These are phyloP conservation scores for Mesitornis unicolor DNA, from an alignment of 2,113 vertebrate species.

Conservation along the genomic window DNA sequence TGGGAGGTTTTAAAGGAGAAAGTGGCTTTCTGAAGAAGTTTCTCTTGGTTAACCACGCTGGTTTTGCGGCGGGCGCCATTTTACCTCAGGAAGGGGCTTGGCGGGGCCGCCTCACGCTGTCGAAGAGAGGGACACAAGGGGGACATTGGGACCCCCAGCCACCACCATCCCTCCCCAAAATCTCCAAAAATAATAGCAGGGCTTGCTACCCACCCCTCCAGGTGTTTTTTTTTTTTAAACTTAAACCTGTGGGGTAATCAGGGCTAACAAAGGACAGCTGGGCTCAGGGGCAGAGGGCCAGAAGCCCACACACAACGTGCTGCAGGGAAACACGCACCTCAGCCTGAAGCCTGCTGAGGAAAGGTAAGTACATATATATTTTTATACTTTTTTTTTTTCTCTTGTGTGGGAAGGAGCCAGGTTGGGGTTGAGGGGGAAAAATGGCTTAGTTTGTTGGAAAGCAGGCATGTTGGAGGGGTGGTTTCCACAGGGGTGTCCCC, in stretches of 20 bases:
- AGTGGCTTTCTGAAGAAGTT: fast-evolving
- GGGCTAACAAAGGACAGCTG: fast-evolving
- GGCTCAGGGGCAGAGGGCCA: fast-evolving
- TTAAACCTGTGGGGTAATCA: not conserved
- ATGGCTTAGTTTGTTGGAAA: fast-evolving
- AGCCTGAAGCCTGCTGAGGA: not conserved
- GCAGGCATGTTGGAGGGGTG: fast-evolving
- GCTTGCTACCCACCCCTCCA: fast-evolving
- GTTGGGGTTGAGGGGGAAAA: not conserved
- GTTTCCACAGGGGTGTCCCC: not conserved
- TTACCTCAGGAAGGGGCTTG: not conserved
- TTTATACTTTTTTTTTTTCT: not conserved
- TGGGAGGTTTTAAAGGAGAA: fast-evolving
- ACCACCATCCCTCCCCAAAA: not conserved
- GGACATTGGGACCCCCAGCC: fast-evolving
- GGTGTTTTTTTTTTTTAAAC: not conserved
- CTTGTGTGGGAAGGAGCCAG: not conserved
- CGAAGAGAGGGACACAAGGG: fast-evolving
- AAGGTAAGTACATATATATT: fast-evolving
- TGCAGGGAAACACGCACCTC: fast-evolving
- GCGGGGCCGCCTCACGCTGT: fast-evolving
- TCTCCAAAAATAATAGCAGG: fast-evolving
- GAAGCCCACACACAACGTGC: fast-evolving
- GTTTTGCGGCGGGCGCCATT: fast-evolving
- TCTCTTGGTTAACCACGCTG: fast-evolving